A percentile compares a stretch with the other conserved stretches of the same genome.
phyloP scores from a whole-genome alignment of 2,797 vertebrate species.

The Picus viridis region DNA sequence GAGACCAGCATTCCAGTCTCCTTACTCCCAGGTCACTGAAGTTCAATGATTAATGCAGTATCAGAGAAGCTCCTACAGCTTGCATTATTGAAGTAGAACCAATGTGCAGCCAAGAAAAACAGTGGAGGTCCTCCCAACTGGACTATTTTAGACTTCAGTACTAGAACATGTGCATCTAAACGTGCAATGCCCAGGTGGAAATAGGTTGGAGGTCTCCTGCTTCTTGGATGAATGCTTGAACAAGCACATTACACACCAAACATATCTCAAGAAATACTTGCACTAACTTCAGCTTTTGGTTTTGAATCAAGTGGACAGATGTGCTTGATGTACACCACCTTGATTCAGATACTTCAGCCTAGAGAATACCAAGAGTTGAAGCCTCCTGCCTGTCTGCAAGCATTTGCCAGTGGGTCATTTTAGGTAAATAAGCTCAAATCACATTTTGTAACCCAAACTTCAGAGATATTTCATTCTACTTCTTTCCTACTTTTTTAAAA shows the following conservation, averaged over 20 bases:
- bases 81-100: conserved; percentile 9
- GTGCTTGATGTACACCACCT: neutral
- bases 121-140: neutral
- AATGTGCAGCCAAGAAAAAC: neutral
- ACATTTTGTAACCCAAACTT: neutral
- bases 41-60: neutral
- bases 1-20: neutral
- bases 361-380: neutral
- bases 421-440: neutral
- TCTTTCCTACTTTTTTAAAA: neutral
- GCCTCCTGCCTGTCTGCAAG: neutral
- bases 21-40: neutral
- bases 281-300: neutral
- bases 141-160: neutral
- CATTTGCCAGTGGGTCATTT: neutral
- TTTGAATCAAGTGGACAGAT: neutral
- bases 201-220: neutral
- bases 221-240: conserved; percentile 3
- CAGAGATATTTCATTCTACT: neutral
- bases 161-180: neutral
- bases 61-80: neutral
- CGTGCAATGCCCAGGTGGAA: neutral
- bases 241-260: neutral
- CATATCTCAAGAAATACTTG: neutral
- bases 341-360: neutral